Evolutionary conservation across 2,888 invertebrate genomes (phyloP).

Genomic region (Heliconius ethilla): DNA sequence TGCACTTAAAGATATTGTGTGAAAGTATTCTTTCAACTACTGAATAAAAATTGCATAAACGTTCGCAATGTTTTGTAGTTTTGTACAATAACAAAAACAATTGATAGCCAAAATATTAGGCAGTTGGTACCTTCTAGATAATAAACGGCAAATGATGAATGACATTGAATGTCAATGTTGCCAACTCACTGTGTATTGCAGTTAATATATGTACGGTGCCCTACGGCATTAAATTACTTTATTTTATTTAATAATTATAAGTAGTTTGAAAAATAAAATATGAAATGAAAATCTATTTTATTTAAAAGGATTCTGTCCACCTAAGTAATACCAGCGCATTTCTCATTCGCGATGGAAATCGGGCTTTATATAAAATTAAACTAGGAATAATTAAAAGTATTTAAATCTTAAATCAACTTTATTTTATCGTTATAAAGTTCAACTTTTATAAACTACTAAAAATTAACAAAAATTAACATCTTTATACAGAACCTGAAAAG

Average conservation of each 20-base stretch:
- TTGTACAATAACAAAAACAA: slow-evolving; percentile 19
- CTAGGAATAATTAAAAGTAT: neutral
- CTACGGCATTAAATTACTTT: too few species aligned
- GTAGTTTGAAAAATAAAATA: too few species aligned
- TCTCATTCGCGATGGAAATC: too few species aligned
- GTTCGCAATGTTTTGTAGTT: neutral
- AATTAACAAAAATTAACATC: slow-evolving; percentile 19
- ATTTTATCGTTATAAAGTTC: slow-evolving; percentile 1
- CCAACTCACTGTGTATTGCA: neutral
- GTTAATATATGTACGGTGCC: too few species aligned
- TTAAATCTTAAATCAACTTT: slow-evolving; percentile 7
- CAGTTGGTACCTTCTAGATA: neutral
- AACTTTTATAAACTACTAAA: slow-evolving; percentile 18
- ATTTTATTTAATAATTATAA: too few species aligned
- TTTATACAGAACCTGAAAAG: neutral
- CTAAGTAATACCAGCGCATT: too few species aligned
- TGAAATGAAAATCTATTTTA: too few species aligned
- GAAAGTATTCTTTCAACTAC: neutral
- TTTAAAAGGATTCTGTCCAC: too few species aligned
- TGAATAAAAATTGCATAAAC: neutral
- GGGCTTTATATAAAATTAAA: too few species aligned
- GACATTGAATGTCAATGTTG: slow-evolving; percentile 6
- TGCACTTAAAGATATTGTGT: neutral
- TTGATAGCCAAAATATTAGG: slow-evolving; percentile 16
- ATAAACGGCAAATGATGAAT: neutral